Evolutionary conservation across 2,113 vertebrate species (phyloP), one percentile per base, ranked within the genome.

Genomic region (Chaetops frenatus): DNA sequence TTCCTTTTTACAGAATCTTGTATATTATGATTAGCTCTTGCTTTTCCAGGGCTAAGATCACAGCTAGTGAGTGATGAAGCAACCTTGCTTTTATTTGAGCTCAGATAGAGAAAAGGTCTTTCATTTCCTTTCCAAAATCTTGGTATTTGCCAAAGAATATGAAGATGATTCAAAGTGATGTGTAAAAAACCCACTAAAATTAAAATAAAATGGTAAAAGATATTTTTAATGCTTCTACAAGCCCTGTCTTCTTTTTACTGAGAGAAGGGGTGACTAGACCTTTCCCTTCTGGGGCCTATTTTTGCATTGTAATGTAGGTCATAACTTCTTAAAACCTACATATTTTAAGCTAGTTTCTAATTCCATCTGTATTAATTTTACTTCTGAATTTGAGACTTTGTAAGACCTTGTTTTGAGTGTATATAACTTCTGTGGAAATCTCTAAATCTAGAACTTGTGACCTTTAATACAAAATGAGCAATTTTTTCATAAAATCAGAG

Each of bases 271-370:
- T 94, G 62, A 38, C 62, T 80, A 0, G 54, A 87, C 62, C 71
- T 91, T 87, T 89, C 58, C 50, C 38, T 82, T 95, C 71, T 90
- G 70, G 54, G 33, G 13, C 54, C 88, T 95, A 69, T 86, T 92
- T 95, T 91, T 93, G 45, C n/a, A 40, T 91, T 91, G 51, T 76
- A 91, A 92, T 85, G 93, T 94, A 91, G 91, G 91, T 95, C 81
- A 73, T 85, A 93, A 85, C 38, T 92, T 85, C 50, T 85, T 91
- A 88, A 62, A 77, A 88, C 84, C 70, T 88, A 77, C 54, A 19
- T 91, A 82, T 77, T 64, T 87, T 58, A 88, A 91, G 27, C 10
- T 61, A 51, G 50, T 62, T 91, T 10, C 81, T 96, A 93, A 95
- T 86, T 94, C 58, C 91, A 40, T 66, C 54, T 69, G 27, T 89